Conservation (phyloP, 2,113 vertebrate genomes). For the Xenopus borealis region DNA sequence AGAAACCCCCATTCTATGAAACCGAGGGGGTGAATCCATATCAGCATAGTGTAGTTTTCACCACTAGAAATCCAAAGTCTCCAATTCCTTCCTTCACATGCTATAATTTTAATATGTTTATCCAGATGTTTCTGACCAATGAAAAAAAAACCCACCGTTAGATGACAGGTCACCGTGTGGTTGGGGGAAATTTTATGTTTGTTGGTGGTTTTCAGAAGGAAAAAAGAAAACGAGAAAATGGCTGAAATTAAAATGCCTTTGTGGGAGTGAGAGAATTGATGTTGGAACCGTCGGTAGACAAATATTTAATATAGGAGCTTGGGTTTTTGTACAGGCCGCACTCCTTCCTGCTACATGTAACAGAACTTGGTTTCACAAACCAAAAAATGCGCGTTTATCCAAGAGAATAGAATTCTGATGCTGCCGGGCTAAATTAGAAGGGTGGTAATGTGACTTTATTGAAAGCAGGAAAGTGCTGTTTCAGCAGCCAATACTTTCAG, state of each 20-base stretch:
- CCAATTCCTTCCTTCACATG: background rate
- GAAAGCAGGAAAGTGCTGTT: too few relatives aligned
- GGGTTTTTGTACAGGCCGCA: background rate
- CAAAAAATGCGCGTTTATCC: too few relatives aligned
- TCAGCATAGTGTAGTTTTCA: too few relatives aligned
- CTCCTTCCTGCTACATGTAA: conserved; percentile 1
- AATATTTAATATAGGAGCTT: background rate
- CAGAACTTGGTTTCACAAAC: background rate
- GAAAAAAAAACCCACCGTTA: background rate
- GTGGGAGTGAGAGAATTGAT: conserved; percentile 7
- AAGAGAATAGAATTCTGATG: too few relatives aligned
- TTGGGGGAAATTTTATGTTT: background rate
- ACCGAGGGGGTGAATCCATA: too few relatives aligned
- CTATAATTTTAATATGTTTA: background rate
- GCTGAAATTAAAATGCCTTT: conserved; percentile 4
- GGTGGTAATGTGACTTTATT: too few relatives aligned
- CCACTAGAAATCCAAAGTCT: background rate
- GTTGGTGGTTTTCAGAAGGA: background rate
- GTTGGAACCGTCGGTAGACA: background rate
- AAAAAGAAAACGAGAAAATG: background rate
- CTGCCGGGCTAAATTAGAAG: too few relatives aligned
- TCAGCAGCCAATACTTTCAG: too few relatives aligned
- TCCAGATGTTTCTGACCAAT: conserved; percentile 6
- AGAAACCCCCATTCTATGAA: too few relatives aligned
- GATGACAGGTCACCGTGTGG: background rate